Percentiles rank a stretch among this genome's conserved stretches.
Evolutionary conservation across 2,797 vertebrate genomes (phyloP).

Genomic region (Syngnathus rostellatus): DNA sequence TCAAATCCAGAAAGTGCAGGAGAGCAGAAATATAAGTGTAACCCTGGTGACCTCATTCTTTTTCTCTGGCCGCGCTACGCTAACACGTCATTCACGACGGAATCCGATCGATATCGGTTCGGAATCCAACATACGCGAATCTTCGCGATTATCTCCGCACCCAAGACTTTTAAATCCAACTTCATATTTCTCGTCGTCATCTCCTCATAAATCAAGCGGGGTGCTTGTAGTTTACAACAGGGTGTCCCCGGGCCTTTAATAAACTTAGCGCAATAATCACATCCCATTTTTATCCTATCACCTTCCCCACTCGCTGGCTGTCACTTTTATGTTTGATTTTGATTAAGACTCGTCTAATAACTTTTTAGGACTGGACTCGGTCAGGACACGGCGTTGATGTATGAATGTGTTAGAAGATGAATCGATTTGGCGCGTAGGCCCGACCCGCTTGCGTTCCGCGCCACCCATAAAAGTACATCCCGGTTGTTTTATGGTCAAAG

Average conservation of each 20-base stretch:
- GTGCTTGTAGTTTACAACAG: neutral
- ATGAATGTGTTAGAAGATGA: neutral
- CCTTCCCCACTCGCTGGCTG: neutral
- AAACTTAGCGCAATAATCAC: conserved; percentile 1
- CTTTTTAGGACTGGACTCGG: neutral
- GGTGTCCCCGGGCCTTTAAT: neutral
- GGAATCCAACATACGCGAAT: neutral
- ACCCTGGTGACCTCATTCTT: neutral
- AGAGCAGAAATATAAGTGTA: neutral
- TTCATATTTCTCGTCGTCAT: neutral
- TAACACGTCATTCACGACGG: neutral
- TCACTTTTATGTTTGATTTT: conserved; percentile 2
- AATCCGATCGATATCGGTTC: neutral
- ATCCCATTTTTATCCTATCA: neutral
- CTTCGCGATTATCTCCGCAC: neutral
- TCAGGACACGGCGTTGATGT: neutral
- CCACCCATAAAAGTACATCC: neutral
- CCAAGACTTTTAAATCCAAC: neutral
- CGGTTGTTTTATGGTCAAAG: neutral
- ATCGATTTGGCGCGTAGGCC: neutral
- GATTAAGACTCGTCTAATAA: neutral
- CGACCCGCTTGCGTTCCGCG: neutral
- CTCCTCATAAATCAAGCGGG: neutral
- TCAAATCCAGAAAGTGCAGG: neutral
- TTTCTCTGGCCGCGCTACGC: neutral